A percentile compares a stretch with the other conserved stretches of the same genome.
Conservation (phyloP, 2,888 invertebrate genomes). For the Scaptodrosophila latifasciaeformis region DNA sequence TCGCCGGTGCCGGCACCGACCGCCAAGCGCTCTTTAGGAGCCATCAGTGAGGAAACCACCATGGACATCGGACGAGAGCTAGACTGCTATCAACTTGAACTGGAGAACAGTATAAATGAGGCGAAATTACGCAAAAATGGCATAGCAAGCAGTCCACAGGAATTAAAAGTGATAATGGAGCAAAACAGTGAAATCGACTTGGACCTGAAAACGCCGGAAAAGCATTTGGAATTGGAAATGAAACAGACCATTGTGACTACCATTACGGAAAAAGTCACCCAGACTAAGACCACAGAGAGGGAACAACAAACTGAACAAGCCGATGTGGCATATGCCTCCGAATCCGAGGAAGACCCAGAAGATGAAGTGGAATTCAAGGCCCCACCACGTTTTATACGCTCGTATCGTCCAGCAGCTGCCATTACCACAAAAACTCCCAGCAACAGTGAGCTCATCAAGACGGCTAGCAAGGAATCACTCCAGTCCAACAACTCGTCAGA, state of each 20-base stretch:
- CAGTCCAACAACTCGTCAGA: conserved; percentile 45
- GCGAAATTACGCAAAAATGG: conserved; percentile 58
- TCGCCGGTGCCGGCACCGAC: conserved; percentile 53
- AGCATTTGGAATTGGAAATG: not conserved
- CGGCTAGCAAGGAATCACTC: conserved; percentile 55
- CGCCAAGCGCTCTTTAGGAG: conserved; percentile 59
- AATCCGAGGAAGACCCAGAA: conserved; percentile 45
- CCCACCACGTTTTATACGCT: conserved; percentile 71
- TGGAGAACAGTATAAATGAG: conserved; percentile 75
- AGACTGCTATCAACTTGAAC: conserved; percentile 73
- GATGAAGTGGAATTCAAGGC: conserved; percentile 62
- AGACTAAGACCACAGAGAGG: not conserved
- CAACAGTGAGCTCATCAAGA: not conserved
- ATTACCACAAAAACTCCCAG: conserved; percentile 9
- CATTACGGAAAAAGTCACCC: not conserved
- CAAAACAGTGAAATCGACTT: no score
- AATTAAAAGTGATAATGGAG: not conserved
- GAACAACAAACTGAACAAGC: not conserved
- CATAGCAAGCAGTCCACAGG: no score
- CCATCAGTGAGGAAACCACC: conserved; percentile 71
- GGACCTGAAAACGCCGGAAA: not conserved
- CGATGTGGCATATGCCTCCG: conserved; percentile 54
- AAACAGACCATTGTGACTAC: not conserved
- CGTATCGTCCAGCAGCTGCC: conserved; percentile 62
- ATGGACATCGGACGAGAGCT: conserved; percentile 74